Evolutionary conservation across 2,113 vertebrate genomes (phyloP), one percentile per base, ranked within the genome.

Genomic region (Paraplagusia blochii): DNA sequence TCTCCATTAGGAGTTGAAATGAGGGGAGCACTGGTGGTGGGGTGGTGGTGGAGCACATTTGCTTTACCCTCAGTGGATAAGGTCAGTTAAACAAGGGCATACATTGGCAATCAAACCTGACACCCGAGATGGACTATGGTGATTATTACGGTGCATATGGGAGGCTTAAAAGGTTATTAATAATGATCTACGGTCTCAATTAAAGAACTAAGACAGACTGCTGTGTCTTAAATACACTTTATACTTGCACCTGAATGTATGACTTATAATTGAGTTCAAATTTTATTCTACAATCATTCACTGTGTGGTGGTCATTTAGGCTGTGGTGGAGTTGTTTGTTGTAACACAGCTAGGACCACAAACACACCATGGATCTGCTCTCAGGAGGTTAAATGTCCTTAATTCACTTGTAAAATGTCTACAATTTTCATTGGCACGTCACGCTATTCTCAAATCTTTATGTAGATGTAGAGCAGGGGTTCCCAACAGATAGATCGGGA

Each of bases 141-240:
- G 87, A 90, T 92, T 90, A 90, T 78, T 86, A 69, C 73, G 83
- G 79, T 85, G 83, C 83, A 88, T 87, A 90, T 88, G 82, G 87
- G 85, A 86, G 81, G 73, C 76, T 88, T 88, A 88, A 89, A 90
- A 91, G 80, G 87, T 90, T 90, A 90, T 90, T 92, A 91, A 90
- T 89, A 88, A 88, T 90, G 90, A 91, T 91, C 89, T 89, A 89
- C 91, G 84, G 87, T 86, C 89, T 87, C 88, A 88, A 89, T 91
- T 90, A 90, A 86, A 83, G 75, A 86, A 81, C 81, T 88, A 76
- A 79, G 85, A 89, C 83, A 80, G 81, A 73, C 87, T 64, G 82
- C 53, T 49, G 59, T 79, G 79, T 75, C 74, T 84, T 82, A 86
- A 90, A 87, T 81, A 81, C 85, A 81, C 82, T 76, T 84, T 86